Conservation (phyloP, 37 sponge, comb jelly and placozoan species). For the Halisarca cf. caerulea region DNA sequence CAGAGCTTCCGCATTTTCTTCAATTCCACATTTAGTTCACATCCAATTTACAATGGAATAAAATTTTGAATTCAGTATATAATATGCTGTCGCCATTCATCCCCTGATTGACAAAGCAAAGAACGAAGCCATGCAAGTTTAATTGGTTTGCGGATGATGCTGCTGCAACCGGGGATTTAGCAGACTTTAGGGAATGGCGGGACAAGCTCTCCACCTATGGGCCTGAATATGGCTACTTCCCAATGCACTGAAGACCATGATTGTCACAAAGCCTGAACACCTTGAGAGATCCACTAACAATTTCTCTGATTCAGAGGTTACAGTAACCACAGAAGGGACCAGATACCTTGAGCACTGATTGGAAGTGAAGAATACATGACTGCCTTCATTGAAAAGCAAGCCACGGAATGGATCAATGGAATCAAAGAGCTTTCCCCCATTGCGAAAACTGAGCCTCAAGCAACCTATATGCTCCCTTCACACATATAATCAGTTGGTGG, state of each 20-base stretch:
- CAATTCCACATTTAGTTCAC: no score
- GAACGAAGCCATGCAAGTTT: background rate
- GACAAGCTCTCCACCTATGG: background rate
- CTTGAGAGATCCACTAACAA: no score
- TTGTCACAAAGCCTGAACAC: no score
- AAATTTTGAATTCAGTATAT: no score
- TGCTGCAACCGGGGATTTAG: background rate
- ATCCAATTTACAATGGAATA: no score
- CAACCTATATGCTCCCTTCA: no score
- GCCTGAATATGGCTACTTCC: background rate
- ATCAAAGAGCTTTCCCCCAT: background rate
- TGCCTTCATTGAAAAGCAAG: background rate
- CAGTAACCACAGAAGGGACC: background rate
- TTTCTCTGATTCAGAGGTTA: background rate
- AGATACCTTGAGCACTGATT: background rate
- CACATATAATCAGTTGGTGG: no score
- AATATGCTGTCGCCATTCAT: background rate
- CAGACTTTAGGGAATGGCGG: background rate
- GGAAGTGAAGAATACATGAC: background rate
- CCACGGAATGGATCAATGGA: background rate
- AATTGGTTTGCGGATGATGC: background rate
- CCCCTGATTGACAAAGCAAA: slow-evolving; percentile 1
- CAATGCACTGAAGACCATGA: no score
- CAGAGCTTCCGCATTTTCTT: no score
- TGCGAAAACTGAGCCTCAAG: background rate